Conservation (phyloP, 2,888 invertebrate species). For the Julus scanicus region DNA sequence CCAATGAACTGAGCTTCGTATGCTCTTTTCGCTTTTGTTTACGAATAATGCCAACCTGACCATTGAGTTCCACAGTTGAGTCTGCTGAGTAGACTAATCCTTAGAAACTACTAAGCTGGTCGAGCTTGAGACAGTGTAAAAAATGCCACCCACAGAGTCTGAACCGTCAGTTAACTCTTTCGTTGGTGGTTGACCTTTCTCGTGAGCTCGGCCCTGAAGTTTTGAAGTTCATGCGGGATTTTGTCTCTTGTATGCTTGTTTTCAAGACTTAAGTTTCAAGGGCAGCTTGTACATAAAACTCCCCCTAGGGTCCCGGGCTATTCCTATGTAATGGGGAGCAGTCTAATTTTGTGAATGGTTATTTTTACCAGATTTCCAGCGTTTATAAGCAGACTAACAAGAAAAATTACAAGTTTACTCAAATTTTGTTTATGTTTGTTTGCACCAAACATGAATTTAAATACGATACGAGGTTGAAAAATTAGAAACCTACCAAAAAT, state of each 20-base stretch:
- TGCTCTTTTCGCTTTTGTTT: not conserved
- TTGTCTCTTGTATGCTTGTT: not conserved
- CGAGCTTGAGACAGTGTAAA: not conserved
- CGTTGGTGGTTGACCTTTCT: conserved; percentile 11
- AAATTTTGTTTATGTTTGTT: no score
- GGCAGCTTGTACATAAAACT: not conserved
- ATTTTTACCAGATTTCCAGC: no score
- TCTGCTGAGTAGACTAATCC: no score
- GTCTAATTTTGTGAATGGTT: no score
- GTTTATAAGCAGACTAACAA: no score
- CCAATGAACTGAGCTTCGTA: not conserved
- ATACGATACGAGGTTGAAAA: no score
- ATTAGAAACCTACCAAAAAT: no score
- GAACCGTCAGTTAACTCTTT: not conserved
- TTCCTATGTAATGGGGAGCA: no score
- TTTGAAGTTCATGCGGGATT: not conserved
- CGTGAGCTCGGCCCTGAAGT: not conserved
- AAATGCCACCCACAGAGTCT: not conserved
- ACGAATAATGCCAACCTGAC: not conserved
- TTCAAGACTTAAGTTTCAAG: not conserved
- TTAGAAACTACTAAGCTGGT: no score
- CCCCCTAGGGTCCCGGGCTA: not conserved
- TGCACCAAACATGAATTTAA: no score
- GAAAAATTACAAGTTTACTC: no score
- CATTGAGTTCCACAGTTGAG: not conserved